Conservation (phyloP, 2,797 vertebrate species). For the Xenops minutus region DNA sequence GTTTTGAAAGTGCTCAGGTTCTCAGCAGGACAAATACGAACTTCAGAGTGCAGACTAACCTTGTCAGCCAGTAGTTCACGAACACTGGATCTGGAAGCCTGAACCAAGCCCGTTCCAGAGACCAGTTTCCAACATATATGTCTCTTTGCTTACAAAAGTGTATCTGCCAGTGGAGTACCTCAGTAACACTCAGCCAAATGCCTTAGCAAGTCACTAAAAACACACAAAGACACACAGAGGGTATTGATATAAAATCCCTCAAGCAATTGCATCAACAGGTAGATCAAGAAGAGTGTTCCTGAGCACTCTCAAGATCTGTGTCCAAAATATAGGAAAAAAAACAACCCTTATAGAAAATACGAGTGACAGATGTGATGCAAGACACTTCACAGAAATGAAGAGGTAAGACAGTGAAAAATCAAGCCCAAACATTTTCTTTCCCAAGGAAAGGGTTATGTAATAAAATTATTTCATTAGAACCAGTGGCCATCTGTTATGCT, state of each 20-base stretch:
- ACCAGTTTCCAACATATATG: accelerated
- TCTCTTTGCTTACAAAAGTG: accelerated
- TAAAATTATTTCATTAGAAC: constrained; percentile 6
- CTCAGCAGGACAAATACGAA: not conserved
- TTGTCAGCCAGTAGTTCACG: accelerated
- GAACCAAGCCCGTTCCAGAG: not conserved
- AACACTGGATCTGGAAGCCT: not conserved
- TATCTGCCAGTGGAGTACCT: not conserved
- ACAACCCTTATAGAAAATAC: not conserved
- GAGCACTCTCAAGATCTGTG: not conserved
- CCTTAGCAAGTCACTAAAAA: not conserved
- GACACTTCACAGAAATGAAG: not conserved
- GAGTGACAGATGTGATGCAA: not conserved
- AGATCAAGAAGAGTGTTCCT: not conserved
- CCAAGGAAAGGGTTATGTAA: not conserved
- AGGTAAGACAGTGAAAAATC: not conserved
- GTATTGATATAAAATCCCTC: not conserved
- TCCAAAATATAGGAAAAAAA: too few species aligned
- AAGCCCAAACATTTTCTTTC: not conserved
- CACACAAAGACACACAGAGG: not conserved
- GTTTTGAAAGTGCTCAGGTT: not conserved
- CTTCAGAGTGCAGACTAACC: not conserved
- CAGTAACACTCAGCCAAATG: not conserved
- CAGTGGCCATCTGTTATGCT: not conserved
- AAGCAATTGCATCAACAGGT: not conserved